Conservation (phyloP, 92 coral and sea anemone genomes). For the Zoanthus solanderi region DNA sequence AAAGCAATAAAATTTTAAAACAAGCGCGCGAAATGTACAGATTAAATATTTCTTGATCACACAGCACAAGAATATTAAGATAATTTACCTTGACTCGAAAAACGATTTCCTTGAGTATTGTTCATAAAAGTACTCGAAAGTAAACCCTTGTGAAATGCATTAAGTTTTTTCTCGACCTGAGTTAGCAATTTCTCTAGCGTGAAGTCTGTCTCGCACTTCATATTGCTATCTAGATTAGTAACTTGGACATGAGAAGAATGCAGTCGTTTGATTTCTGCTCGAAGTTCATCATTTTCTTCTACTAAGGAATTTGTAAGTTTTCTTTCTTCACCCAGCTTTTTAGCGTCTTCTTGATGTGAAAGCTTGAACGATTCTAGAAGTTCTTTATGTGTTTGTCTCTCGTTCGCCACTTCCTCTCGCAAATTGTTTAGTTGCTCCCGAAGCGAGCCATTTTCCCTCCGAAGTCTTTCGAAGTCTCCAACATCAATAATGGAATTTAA, state of each 20-base stretch:
- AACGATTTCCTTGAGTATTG: constrained; percentile 57
- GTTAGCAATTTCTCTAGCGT: constrained; percentile 49
- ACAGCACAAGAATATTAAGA: neutral
- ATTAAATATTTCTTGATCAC: neutral
- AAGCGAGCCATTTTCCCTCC: constrained; percentile 72
- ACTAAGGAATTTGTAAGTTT: constrained; percentile 69
- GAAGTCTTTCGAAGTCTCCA: constrained; percentile 75
- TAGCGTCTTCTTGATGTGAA: constrained; percentile 69
- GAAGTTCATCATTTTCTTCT: constrained; percentile 75
- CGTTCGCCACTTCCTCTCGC: constrained; percentile 72
- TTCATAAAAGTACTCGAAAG: constrained; percentile 66
- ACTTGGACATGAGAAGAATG: constrained; percentile 26
- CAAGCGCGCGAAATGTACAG: constrained; percentile 26
- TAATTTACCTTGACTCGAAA: constrained; percentile 68
- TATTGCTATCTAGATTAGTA: neutral
- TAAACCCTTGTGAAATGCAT: constrained; percentile 69
- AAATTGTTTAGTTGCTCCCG: constrained; percentile 73
- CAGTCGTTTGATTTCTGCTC: constrained; percentile 63
- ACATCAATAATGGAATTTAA: constrained; percentile 60
- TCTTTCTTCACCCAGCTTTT: constrained; percentile 66
- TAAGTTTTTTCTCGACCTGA: constrained; percentile 60
- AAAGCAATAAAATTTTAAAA: constrained; percentile 12
- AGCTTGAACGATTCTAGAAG: constrained; percentile 69
- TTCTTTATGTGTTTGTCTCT: constrained; percentile 74
- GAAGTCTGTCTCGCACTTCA: constrained; percentile 44